These are phyloP conservation scores for Rhombomys opimus DNA, from an alignment of 2,113 vertebrate species.

Conservation along the genomic window DNA sequence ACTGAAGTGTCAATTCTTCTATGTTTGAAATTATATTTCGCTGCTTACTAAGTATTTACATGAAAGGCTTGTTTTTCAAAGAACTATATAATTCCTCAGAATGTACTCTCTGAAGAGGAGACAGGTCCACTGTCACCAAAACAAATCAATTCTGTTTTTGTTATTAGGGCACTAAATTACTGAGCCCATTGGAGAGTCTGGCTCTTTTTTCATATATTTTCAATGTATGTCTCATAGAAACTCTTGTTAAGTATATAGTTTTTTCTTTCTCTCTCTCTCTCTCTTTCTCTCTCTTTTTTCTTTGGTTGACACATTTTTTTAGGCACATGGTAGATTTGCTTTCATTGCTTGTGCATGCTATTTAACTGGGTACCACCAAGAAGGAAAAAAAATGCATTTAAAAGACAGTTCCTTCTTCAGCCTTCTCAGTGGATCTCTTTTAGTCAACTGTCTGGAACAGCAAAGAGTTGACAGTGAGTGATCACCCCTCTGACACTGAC, in stretches of 20 bases:
- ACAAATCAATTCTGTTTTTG: neutral
- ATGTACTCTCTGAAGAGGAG: neutral
- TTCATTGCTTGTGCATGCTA: slow-evolving; percentile 28
- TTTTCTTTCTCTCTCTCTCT: neutral
- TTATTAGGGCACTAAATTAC: neutral
- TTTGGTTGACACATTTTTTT: neutral
- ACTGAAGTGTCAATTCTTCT: neutral
- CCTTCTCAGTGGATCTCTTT: neutral
- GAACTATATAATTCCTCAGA: neutral
- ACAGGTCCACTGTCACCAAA: neutral
- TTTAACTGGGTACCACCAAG: neutral
- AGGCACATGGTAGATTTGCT: neutral
- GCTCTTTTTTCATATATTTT: neutral
- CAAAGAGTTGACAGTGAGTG: neutral
- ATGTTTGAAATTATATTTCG: neutral
- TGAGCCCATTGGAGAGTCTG: neutral
- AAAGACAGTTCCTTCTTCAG: neutral
- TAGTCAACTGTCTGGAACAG: neutral
- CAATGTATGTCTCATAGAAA: slow-evolving; percentile 18
- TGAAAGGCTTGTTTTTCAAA: neutral
- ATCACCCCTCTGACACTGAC: neutral
- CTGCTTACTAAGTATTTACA: neutral
- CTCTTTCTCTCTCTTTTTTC: too few relatives aligned
- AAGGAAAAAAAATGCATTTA: neutral
- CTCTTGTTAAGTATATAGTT: neutral